A percentile compares a stretch with the other conserved stretches of the same genome.
Evolutionary conservation across 2,797 vertebrate genomes (phyloP).

Genomic region (Simalia tracyae): DNA sequence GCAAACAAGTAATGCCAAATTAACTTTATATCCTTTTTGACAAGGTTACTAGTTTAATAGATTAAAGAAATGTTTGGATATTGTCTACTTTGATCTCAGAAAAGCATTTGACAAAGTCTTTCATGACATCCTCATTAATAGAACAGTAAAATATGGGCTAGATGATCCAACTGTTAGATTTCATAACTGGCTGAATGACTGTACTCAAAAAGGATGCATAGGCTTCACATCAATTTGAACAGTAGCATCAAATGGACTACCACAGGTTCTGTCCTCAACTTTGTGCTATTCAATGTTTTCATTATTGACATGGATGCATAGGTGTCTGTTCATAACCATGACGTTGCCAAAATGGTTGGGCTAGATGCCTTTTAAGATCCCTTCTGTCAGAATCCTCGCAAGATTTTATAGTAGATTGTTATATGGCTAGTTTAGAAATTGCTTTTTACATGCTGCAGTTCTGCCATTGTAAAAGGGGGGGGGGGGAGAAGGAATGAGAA

Average conservation of each 20-base stretch:
- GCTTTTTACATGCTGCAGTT: no score
- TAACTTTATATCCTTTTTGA: neutral
- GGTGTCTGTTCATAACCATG: neutral
- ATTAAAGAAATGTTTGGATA: neutral
- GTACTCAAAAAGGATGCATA: neutral
- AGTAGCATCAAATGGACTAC: neutral
- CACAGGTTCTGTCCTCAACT: neutral
- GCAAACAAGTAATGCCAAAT: neutral
- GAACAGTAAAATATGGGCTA: neutral
- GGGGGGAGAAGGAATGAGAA: no score
- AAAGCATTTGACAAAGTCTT: neutral
- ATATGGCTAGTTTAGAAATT: no score
- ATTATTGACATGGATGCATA: neutral
- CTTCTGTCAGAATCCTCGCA: neutral
- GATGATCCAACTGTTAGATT: neutral
- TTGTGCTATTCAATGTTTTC: neutral
- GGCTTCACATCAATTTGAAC: neutral
- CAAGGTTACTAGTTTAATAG: neutral
- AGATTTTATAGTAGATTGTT: no score
- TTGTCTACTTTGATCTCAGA: neutral
- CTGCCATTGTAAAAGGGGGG: no score
- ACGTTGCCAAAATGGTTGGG: neutral
- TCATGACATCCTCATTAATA: neutral
- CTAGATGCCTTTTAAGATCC: neutral
- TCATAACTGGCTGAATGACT: neutral